Conservation (phyloP, 2,113 vertebrate genomes). For the Otus sunia region DNA sequence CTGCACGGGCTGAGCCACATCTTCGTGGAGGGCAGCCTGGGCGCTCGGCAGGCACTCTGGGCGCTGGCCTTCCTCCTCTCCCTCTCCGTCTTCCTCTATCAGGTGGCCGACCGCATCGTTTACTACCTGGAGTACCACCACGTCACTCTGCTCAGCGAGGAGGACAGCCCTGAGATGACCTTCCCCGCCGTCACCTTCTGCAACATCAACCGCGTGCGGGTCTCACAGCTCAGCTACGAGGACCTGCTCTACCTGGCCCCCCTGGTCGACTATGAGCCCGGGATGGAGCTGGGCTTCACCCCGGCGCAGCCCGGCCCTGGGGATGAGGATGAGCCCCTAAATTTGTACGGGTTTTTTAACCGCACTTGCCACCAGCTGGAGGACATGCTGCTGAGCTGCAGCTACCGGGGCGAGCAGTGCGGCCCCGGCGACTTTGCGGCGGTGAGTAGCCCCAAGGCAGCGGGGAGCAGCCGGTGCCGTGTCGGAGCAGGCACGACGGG, state of each 20-base stretch:
- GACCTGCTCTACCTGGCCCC: conserved; percentile 91
- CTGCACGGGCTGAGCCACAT: conserved; percentile 91
- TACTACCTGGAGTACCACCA: conserved; percentile 88
- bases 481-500: accelerated
- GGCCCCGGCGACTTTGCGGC: conserved; percentile 85
- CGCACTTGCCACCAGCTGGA: conserved; percentile 89
- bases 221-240: conserved; percentile 87
- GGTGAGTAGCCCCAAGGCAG: conserved; percentile 76
- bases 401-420: conserved; percentile 83
- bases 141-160: conserved; percentile 88
- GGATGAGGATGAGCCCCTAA: conserved; percentile 75
- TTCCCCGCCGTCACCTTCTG: conserved; percentile 93
- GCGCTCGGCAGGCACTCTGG: conserved; percentile 86
- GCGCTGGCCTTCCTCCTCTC: conserved; percentile 83
- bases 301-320: conserved; percentile 67
- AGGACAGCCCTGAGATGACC: conserved; percentile 76
- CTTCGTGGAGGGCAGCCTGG: conserved; percentile 84
- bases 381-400: conserved; percentile 93
- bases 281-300: conserved; percentile 84
- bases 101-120: conserved; percentile 86
- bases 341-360: conserved; percentile 86
- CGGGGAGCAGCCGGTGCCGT: accelerated
- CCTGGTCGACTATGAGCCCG: conserved; percentile 85
- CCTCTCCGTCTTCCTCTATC: conserved; percentile 85
- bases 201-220: conserved; percentile 87